Evolutionary conservation across 2,113 vertebrate species (phyloP).

Genomic region (Pteropus alecto): DNA sequence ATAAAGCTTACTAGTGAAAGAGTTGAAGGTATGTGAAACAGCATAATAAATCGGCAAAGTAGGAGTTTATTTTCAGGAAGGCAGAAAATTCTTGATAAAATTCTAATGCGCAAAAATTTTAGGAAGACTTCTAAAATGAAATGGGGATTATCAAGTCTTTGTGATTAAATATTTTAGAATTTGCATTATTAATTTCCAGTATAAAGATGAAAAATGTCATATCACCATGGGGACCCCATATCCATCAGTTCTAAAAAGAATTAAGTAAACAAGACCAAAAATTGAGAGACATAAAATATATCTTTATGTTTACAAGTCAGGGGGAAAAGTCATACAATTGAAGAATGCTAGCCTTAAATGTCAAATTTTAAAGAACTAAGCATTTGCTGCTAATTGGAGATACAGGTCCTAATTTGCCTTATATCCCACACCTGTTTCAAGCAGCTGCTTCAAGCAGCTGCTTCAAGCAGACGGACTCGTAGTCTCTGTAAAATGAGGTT

Average conservation of each 20-base stretch:
- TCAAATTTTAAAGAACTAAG: not conserved
- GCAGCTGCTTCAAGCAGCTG: not conserved
- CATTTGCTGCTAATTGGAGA: not conserved
- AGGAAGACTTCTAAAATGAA: constrained; percentile 17
- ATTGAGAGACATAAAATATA: not conserved
- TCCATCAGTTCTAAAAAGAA: not conserved
- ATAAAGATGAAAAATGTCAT: not conserved
- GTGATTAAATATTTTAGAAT: not conserved
- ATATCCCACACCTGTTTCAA: not conserved
- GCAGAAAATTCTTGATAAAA: not conserved
- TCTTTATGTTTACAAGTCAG: not conserved
- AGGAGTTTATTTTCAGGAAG: no score
- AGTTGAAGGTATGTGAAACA: not conserved
- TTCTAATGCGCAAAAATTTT: not conserved
- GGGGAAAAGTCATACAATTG: not conserved
- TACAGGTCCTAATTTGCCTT: not conserved
- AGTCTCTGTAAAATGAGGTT: not conserved
- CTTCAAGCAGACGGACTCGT: not conserved
- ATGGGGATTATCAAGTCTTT: not conserved
- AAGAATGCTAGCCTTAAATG: not conserved
- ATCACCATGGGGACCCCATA: not conserved
- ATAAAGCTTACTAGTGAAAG: not conserved
- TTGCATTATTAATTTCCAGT: not conserved
- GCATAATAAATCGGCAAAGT: not conserved
- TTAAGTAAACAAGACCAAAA: not conserved